Evolutionary conservation across 2,888 invertebrate genomes (phyloP).

Genomic region (Trachelus stipa): DNA sequence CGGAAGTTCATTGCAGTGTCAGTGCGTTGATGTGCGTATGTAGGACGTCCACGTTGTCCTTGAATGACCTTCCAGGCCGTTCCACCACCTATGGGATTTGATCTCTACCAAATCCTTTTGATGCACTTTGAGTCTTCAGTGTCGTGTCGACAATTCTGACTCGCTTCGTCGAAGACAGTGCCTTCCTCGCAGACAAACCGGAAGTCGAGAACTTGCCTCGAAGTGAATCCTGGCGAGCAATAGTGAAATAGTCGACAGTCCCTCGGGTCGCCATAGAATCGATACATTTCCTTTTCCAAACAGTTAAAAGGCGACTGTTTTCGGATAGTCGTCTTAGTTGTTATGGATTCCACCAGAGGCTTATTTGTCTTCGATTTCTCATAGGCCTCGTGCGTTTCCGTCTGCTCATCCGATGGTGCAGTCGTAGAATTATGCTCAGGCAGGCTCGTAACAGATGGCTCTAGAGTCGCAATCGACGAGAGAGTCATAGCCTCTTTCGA

Average conservation of each 20-base stretch:
- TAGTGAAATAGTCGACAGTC: slow-evolving; percentile 74
- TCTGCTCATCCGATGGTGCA: slow-evolving; percentile 10
- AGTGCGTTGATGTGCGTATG: not conserved
- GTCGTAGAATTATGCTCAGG: not conserved
- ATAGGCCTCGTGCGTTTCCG: slow-evolving; percentile 27
- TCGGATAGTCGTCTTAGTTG: slow-evolving; percentile 17
- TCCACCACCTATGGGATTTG: not conserved
- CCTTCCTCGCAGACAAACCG: slow-evolving; percentile 73
- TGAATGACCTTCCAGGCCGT: not conserved
- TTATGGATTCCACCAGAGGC: slow-evolving; percentile 12
- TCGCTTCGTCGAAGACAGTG: slow-evolving; percentile 70
- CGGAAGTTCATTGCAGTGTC: not conserved
- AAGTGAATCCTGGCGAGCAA: slow-evolving; percentile 72
- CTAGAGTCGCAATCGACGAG: not conserved
- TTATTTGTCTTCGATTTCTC: slow-evolving; percentile 20
- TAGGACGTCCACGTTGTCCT: not conserved
- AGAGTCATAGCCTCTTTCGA: not conserved
- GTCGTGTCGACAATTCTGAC: slow-evolving; percentile 67
- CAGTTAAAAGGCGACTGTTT: slow-evolving; percentile 68
- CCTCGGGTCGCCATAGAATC: slow-evolving; percentile 71
- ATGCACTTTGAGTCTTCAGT: slow-evolving; percentile 52
- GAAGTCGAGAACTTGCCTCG: slow-evolving; percentile 71
- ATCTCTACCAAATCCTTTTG: slow-evolving; percentile 49
- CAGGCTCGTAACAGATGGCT: not conserved
- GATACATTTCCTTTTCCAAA: slow-evolving; percentile 69